Evolutionary conservation across 1,140 invertebrate genomes (phyloP), one percentile per base, ranked within the genome.

Genomic region (Solenopsis fugax): DNA sequence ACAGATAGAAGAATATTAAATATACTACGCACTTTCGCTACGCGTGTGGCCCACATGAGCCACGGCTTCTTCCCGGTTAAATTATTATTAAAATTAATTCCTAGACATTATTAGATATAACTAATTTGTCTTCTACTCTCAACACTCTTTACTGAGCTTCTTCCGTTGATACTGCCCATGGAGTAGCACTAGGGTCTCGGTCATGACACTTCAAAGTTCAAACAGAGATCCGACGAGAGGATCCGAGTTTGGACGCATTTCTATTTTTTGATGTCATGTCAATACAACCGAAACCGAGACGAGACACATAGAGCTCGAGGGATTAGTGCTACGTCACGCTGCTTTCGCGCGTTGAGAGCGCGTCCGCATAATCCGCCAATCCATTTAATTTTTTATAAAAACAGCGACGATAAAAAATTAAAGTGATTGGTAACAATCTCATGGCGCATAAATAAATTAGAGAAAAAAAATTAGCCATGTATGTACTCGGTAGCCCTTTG

Each of bases 381-480:
- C 92, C 92, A 92, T 88, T 94, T 92, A 94, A 93, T 88, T 93
- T 93, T 93, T 94, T 93, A 94, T 87, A 90, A 92, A 92, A 93
- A 91, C 76, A 94, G 91, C 90, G 37, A 92, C 84, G 90, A 92
- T 93, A 93, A 95, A 93, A 93, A 94, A 87, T 94, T 93, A 91
- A 93, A 92, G 37, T 89, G 85, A 93, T 93, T 92, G 92, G 92
- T 89, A 88, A 82, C 89, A 86, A n/a, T 85, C 80, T 88, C 82
- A 62, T 89, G 86, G 82, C 77, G 71, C 72, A 58, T 52, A 52
- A 77, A 82, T 50, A 88, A 88, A 72, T 81, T 54, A 82, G 21
- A 82, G 21, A 85, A 24, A 60, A 84, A 88, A 86, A 54, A 71
- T 24, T 34, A 62, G 84, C 67, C 87, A 84, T 69, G n/a, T 69